Conservation (phyloP, 2,113 vertebrate species). For the Apodemus speciosus region DNA sequence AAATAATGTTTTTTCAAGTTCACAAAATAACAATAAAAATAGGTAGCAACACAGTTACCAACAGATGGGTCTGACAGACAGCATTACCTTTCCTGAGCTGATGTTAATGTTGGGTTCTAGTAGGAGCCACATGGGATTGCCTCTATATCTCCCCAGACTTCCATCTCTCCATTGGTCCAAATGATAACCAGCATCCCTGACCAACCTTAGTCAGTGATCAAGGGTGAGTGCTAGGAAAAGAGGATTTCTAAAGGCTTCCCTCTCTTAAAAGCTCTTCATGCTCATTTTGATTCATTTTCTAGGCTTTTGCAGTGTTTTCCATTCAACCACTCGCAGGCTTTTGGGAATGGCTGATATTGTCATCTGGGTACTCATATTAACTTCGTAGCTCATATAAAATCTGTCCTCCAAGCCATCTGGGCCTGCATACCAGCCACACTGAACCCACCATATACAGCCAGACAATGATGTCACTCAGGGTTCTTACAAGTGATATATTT, state of each 20-base stretch:
- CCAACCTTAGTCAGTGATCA: background rate
- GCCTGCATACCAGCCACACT: background rate
- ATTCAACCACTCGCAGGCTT: slow-evolving; percentile 45
- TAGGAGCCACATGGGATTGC: background rate
- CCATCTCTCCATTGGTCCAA: background rate
- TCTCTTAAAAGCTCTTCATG: slow-evolving; percentile 30
- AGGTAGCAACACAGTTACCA: background rate
- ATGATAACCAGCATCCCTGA: background rate
- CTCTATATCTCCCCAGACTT: background rate
- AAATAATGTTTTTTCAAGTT: slow-evolving; percentile 35
- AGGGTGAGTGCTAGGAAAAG: background rate
- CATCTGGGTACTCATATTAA: slow-evolving; percentile 45
- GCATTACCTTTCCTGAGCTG: background rate
- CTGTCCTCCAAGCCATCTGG: background rate
- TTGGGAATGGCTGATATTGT: slow-evolving; percentile 34
- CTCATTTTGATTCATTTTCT: slow-evolving; percentile 65
- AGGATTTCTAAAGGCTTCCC: background rate
- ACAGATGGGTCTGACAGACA: background rate
- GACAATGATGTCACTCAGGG: background rate
- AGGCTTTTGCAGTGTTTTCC: slow-evolving; percentile 47
- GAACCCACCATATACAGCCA: background rate
- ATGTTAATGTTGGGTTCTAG: background rate
- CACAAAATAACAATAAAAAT: background rate
- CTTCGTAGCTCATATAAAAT: slow-evolving; percentile 46
- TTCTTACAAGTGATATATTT: background rate